Evolutionary conservation across 2,113 vertebrate species (phyloP).

Genomic region (Mixornis gularis): DNA sequence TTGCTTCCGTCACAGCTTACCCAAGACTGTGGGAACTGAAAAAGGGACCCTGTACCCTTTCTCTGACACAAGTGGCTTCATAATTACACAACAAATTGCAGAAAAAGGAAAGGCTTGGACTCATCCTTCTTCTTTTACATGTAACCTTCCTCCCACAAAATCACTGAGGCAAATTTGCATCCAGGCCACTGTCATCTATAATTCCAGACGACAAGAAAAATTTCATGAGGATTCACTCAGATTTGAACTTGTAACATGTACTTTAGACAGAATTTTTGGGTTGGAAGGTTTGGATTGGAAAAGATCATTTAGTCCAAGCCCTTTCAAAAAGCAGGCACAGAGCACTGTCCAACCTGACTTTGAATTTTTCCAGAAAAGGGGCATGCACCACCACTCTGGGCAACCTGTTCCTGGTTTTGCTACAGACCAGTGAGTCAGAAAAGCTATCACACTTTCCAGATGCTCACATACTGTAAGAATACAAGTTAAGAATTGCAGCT

Average conservation of each 20-base stretch:
- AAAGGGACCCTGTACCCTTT: background rate
- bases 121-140: background rate
- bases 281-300: background rate
- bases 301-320: background rate
- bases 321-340: background rate
- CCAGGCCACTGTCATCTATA: background rate
- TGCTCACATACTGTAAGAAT: background rate
- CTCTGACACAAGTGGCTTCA: background rate
- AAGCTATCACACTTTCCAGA: background rate
- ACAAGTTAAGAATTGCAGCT: background rate
- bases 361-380: background rate
- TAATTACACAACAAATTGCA: background rate
- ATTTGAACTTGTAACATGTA: background rate
- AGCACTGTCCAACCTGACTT: background rate
- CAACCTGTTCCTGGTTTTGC: background rate
- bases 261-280: background rate
- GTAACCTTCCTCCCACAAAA: background rate
- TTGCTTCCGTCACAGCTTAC: background rate
- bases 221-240: background rate
- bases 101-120: background rate
- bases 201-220: background rate
- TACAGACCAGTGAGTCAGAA: background rate
- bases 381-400: background rate
- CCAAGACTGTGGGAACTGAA: background rate
- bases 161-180: background rate